Conservation (phyloP, 2,797 vertebrate species). For the Bradypodion ventrale region DNA sequence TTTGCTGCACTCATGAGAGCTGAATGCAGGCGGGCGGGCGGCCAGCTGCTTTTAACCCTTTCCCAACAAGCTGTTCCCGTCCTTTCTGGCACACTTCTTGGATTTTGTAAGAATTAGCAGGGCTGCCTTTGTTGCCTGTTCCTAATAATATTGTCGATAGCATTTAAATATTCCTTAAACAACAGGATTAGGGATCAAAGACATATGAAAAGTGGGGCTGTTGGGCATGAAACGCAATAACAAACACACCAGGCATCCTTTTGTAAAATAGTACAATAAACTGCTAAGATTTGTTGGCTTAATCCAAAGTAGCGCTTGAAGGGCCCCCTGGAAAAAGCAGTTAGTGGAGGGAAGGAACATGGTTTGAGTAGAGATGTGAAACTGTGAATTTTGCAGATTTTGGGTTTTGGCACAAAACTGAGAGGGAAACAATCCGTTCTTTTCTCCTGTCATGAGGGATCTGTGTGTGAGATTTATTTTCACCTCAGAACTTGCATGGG, state of each 20-base stretch:
- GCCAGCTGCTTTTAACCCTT: constrained; percentile 75
- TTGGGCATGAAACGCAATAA: background rate
- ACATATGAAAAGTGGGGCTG: too few relatives aligned
- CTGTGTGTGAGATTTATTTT: too few relatives aligned
- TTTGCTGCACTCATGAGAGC: constrained; percentile 72
- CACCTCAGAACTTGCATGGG: too few relatives aligned
- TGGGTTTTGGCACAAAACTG: too few relatives aligned
- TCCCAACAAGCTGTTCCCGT: constrained; percentile 68
- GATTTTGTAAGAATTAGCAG: constrained; percentile 29
- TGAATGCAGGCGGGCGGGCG: constrained; percentile 54
- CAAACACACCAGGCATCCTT: background rate
- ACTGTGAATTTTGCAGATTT: too few relatives aligned
- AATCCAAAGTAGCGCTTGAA: background rate
- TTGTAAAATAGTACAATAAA: background rate
- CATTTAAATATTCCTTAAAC: background rate
- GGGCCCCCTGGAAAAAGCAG: background rate
- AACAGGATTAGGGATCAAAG: background rate
- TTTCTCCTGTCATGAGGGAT: too few relatives aligned
- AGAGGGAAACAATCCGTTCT: too few relatives aligned
- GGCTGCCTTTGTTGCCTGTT: background rate
- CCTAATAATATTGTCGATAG: background rate
- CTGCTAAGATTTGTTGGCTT: background rate
- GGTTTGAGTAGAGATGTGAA: too few relatives aligned
- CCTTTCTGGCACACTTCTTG: constrained; percentile 36
- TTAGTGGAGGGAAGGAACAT: background rate